Evolutionary conservation across 2,888 invertebrate genomes (phyloP).

Genomic region (Seladonia tumulorum): DNA sequence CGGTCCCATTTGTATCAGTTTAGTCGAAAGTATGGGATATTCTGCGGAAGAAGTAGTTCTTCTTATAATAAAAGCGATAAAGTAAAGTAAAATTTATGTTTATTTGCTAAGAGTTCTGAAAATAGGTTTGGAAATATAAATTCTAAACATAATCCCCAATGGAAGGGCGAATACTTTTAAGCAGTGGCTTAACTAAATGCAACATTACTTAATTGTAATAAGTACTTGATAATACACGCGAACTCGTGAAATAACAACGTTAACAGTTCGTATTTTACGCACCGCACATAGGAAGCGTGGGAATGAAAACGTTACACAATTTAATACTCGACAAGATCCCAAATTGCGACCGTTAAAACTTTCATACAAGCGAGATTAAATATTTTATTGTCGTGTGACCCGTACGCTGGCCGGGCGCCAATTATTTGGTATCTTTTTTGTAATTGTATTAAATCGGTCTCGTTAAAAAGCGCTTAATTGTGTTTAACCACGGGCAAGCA

Average conservation of each 20-base stretch:
- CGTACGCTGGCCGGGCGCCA: neutral
- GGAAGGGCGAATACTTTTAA: neutral
- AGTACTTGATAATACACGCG: neutral
- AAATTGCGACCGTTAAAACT: conserved; percentile 1
- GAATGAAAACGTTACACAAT: neutral
- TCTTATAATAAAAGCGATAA: neutral
- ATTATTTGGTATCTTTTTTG: neutral
- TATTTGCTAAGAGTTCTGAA: neutral
- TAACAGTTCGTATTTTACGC: neutral
- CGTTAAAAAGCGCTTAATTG: neutral
- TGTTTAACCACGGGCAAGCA: neutral
- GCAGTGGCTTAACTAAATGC: neutral
- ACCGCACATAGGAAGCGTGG: neutral
- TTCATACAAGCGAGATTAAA: neutral
- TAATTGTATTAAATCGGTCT: neutral
- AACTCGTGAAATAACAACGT: neutral
- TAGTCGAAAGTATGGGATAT: neutral
- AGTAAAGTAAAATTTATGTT: neutral
- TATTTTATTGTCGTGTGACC: neutral
- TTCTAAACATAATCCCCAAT: neutral
- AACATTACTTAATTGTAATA: neutral
- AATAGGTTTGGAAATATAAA: neutral
- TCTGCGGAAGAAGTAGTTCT: neutral
- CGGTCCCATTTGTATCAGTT: neutral
- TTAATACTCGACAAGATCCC: neutral